Percentiles rank a stretch among this genome's conserved stretches.
phyloP scores from a whole-genome alignment of 2,113 vertebrate genomes.

The Scatophagus argus region DNA sequence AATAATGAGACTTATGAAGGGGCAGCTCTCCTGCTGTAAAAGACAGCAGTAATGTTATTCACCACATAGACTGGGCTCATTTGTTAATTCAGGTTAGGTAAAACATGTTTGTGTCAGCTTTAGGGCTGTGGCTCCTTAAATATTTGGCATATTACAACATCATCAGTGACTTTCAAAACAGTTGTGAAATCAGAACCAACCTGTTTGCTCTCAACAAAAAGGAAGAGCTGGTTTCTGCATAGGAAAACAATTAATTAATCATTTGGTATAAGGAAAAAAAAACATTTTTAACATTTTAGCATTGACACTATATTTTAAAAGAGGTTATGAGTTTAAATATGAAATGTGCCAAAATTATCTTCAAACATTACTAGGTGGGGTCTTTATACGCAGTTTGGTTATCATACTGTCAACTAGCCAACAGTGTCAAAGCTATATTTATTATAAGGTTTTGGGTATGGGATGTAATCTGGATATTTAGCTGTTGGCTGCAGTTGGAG shows the following conservation, averaged over 20 bases:
- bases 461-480: background rate
- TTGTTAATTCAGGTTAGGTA: too few species aligned
- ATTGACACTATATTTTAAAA: background rate
- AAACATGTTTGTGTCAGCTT: background rate
- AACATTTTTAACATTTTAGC: too few species aligned
- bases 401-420: background rate
- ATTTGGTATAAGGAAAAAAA: too few species aligned
- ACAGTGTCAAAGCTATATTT: background rate
- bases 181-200: background rate
- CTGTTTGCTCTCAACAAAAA: background rate
- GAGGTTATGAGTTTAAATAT: background rate
- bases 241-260: too few species aligned
- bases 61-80: background rate
- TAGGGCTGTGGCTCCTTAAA: background rate
- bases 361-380: background rate
- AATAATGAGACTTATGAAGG: background rate
- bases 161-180: background rate
- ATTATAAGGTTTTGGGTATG: background rate
- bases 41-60: background rate
- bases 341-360: background rate
- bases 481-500: background rate
- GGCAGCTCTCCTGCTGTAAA: background rate
- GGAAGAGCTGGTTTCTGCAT: background rate
- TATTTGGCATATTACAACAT: background rate
- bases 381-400: background rate